phyloP scores from a whole-genome alignment of 1,140 invertebrate species.

The Melanaphis sacchari region DNA sequence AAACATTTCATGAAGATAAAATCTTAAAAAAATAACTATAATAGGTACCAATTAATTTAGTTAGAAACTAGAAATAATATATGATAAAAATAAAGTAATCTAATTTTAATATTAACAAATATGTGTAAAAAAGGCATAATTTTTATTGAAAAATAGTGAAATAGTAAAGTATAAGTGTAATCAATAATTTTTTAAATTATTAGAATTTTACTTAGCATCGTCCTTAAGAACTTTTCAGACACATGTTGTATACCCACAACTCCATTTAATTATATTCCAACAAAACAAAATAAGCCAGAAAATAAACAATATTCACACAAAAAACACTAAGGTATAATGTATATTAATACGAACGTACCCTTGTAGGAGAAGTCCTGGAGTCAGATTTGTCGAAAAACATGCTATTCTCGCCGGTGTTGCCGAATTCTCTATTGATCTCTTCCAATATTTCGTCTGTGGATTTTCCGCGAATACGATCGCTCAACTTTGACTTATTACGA shows the following conservation, averaged over 20 bases:
- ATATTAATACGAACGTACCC: conserved; percentile 48
- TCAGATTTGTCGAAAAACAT: conserved; percentile 60
- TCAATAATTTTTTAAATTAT: no score
- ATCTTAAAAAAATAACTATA: not conserved
- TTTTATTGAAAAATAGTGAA: no score
- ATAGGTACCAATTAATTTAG: not conserved
- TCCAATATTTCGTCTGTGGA: conserved; percentile 60
- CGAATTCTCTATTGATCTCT: conserved; percentile 59
- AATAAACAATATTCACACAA: not conserved
- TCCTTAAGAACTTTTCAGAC: not conserved
- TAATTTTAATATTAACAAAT: not conserved
- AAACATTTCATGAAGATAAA: not conserved
- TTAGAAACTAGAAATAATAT: no score
- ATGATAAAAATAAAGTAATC: no score
- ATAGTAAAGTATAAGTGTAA: not conserved
- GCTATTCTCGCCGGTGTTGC: conserved; percentile 56
- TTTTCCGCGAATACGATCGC: conserved; percentile 60
- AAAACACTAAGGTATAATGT: not conserved
- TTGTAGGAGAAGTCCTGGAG: conserved; percentile 44
- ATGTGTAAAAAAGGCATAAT: not conserved
- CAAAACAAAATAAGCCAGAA: not conserved
- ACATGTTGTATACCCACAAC: not conserved
- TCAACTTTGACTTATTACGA: conserved; percentile 60
- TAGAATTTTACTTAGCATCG: not conserved
- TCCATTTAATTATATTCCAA: not conserved